Conservation (phyloP, 2,888 invertebrate species). For the Phortica magna region DNA sequence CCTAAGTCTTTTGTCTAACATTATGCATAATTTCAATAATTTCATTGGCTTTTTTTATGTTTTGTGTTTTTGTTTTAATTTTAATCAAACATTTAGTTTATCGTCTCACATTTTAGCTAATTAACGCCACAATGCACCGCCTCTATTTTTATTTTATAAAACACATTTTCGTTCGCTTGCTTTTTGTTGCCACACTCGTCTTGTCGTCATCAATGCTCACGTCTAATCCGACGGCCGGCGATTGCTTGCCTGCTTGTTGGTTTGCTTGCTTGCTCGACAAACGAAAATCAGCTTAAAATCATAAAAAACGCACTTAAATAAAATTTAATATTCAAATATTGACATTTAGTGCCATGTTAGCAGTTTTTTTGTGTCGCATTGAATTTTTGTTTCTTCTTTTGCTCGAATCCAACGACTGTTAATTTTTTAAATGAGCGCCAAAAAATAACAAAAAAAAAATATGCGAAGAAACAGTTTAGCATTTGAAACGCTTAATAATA, state of each 20-base stretch:
- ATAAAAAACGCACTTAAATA: slow-evolving; percentile 74
- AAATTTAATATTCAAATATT: slow-evolving; percentile 73
- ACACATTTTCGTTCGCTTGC: slow-evolving; percentile 40
- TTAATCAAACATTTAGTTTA: slow-evolving; percentile 70
- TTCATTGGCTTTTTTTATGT: slow-evolving; percentile 45
- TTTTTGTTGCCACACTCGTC: not conserved
- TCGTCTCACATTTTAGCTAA: slow-evolving; percentile 69
- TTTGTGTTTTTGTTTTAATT: slow-evolving; percentile 50
- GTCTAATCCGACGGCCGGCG: too few relatives aligned
- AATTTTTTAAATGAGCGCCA: not conserved
- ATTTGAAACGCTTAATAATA: slow-evolving; percentile 66
- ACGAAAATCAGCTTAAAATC: slow-evolving; percentile 70
- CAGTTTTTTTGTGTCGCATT: slow-evolving; percentile 51
- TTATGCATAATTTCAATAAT: slow-evolving; percentile 36
- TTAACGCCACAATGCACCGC: slow-evolving; percentile 65
- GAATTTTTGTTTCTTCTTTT: slow-evolving; percentile 24
- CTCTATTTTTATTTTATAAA: slow-evolving; percentile 55
- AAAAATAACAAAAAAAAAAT: slow-evolving; percentile 12
- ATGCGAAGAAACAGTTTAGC: slow-evolving; percentile 42
- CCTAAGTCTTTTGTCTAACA: slow-evolving; percentile 43
- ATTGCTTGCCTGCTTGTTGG: not conserved
- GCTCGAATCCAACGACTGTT: slow-evolving; percentile 1
- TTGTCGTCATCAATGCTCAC: not conserved
- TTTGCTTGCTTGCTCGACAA: slow-evolving; percentile 29
- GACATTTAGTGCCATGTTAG: slow-evolving; percentile 74